Evolutionary conservation across 2,113 vertebrate genomes (phyloP), one percentile per base, ranked within the genome.

Genomic region (Emberiza fucata): DNA sequence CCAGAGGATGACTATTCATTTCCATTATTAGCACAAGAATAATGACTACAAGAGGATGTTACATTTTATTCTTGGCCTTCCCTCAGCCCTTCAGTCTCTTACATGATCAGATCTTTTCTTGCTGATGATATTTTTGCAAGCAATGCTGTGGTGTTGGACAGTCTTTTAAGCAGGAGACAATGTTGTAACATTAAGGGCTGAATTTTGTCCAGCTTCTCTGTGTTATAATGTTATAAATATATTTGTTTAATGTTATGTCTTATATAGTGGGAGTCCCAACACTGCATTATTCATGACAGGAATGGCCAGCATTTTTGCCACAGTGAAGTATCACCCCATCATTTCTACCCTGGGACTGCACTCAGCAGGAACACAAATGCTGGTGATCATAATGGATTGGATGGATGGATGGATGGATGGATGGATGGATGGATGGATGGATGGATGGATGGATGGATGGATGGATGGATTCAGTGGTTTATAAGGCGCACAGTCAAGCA

Each of bases 401-500:
- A 51, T 28, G 50, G 50, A 28, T 14, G 35, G 45, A 50, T n/a
- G 54, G 54, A 48, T 33, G 33, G 33, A 45, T 45, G 61, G 40
- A 56, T 37, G 63, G 51, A 31, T 27, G 40, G 39, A 35, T 54
- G 42, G 23, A 39, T 60, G 54, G 39, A 31, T 63, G 66, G 47
- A 24, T 51, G 48, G 68, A 39, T 33, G 56, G 72, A 59, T 13
- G 37, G 75, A 42, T 42, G n/a, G 45, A 40, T 40, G 47, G 35
- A 40, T 40, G 42, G 72, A 39, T 39, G 25, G 40, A 50, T 50
- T 39, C 3, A 7, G 40, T 23, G 23, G 18, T 28, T 73, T 48
- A 35, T 23, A 37, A 68, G 1, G 12, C 47, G 5, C 6, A 42
- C 0, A 2, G 29, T 28, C 33, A 31, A 37, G 18, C 1, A 1